Base-by-base conservation (phyloP, 1,140 invertebrate species). In the Apolygus lucorum region DNA sequence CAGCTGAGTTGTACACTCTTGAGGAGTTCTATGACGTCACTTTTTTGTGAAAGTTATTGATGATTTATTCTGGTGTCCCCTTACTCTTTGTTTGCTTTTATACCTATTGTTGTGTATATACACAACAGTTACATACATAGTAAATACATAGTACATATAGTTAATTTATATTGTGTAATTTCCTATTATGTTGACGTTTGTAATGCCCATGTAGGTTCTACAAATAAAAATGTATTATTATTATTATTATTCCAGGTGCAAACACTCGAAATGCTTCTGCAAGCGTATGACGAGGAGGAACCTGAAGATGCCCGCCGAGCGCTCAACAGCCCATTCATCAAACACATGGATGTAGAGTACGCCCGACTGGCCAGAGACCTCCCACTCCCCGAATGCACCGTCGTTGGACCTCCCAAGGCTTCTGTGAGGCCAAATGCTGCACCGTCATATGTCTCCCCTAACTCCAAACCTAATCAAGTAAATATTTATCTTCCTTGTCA, bases 271-370 rank as follows among this genome's bases (percentile, higher is more conserved):
- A 86, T 86, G 77, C 78, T 96, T 2, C 77, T 97, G 14, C 87
- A 92, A 80, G 93, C 90, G 0, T 96, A 90, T 76, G 94, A 97
- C 74, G 90, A 95, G 73, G 91, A 95, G 75, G 94, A 98, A 78
- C 83, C 88, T 0, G 91, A 95, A 63, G 81, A 84, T 8, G 91
- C 90, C 0, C 82, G 84, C 54, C 78, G 81, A 67, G 91, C 91
- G 1, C 80, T 97, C 0, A 87, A 88, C 63, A 87, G 85, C 76
- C 88, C 94, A 1, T 96, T 97, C 77, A 95, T 98, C 68, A 90
- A 92, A 71, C 92, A 93, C 75, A 94, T 97, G 93, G 95, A 98
- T 78, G 90, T 95, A 27, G 94, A 95, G 76, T 96, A 95, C 79
- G 85, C 92, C 0, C 87, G 89, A 75, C 79, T 96, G 66, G 92